Base-by-base conservation (phyloP, 2,113 vertebrate species). In the Stictonetta naevosa region DNA sequence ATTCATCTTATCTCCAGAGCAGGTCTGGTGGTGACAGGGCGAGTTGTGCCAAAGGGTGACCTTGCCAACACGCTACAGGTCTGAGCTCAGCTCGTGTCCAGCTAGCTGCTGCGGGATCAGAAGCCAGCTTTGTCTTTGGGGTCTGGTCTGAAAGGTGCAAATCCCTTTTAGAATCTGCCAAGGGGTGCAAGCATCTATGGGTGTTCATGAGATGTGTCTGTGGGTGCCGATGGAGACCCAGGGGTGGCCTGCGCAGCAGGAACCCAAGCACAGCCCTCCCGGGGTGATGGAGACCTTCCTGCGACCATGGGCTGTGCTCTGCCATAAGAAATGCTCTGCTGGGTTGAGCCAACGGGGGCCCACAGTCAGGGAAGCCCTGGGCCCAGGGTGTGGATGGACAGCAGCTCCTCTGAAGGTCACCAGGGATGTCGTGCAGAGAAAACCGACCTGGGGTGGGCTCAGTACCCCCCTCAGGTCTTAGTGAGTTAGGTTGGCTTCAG, bases 1-100 rank as follows among this genome's bases (percentile, higher is more conserved):
- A 90, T 90, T 92, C 3, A 3, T 94, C 81, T 93, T 92, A 60
- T 92, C 91, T 93, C 62, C 79, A 88, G 68, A n/a, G 66, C 90
- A 80, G 88, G 33, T 92, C 75, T 82, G 77, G 40, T 90, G 86
- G 78, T 86, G 92, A 91, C 90, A 93, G 83, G 73, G 22, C 0
- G 3, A 38, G 48, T 20, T 53, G 25, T 95, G 78, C 92, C 85
- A 87, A 68, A 31, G 46, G 33, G 26, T 2, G 69, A 29, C 66
- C 88, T 36, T 69, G 69, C 88, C 96, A 93, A 1, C 31, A 79
- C 2, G 0, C 72, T 81, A 13, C 52, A 67, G 56, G 14, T 21
- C 29, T 36, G 31, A 48, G 67, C 46, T 53, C 6, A 80, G 34
- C 4, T 67, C 36, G 19, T 26, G 6, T 92, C 88, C n/a, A 36